These are phyloP conservation scores for Alcis repandata DNA, from an alignment of 2,888 invertebrate species.

Conservation along the genomic window DNA sequence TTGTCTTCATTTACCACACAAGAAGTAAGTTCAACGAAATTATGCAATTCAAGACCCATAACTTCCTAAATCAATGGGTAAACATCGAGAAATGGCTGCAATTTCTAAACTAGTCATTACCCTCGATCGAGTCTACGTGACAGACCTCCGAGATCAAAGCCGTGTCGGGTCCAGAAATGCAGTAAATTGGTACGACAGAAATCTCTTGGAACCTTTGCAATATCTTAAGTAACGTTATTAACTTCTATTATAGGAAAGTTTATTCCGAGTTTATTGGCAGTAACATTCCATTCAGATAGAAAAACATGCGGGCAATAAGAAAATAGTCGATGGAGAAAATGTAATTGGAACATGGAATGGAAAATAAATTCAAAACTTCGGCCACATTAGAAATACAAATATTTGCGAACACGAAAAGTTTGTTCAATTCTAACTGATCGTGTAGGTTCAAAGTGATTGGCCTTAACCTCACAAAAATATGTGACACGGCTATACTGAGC, in stretches of 20 bases:
- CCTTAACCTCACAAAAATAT: too few species aligned
- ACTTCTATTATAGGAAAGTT: constrained; percentile 45
- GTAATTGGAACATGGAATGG: neutral
- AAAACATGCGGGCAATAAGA: neutral
- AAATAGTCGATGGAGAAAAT: neutral
- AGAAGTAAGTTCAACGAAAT: neutral
- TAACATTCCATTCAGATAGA: constrained; percentile 2
- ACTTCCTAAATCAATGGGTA: constrained; percentile 3
- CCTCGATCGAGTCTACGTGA: constrained; percentile 51
- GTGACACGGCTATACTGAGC: neutral
- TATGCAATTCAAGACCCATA: constrained; percentile 4
- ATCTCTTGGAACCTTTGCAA: constrained; percentile 41
- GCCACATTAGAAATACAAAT: neutral
- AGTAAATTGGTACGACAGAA: constrained; percentile 45
- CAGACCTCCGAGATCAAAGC: constrained; percentile 47
- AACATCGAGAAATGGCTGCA: constrained; percentile 29
- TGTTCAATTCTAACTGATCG: neutral
- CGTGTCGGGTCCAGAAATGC: constrained; percentile 49
- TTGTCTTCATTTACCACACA: neutral
- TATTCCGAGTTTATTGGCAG: constrained; percentile 31
- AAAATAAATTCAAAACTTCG: neutral
- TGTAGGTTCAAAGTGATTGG: too few species aligned
- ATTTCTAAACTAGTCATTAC: constrained; percentile 51
- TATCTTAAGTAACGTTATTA: constrained; percentile 48
- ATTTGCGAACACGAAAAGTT: too few species aligned